Evolutionary conservation across 2,113 vertebrate genomes (phyloP).

Genomic region (Ceyx margarethae): DNA sequence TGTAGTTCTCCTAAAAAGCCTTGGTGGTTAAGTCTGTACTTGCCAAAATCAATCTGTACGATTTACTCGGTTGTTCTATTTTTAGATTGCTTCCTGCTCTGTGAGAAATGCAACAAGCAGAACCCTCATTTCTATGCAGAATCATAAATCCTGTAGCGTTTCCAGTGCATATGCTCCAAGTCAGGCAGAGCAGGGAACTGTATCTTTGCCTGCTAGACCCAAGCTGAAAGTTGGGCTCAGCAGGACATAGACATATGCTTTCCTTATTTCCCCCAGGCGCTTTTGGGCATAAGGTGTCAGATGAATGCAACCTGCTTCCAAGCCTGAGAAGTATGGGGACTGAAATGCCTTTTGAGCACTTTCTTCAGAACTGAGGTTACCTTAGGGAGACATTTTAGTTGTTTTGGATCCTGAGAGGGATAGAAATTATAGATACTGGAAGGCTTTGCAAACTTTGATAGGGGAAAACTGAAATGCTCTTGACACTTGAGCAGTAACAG

Average conservation of each 20-base stretch:
- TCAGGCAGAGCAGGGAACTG: neutral
- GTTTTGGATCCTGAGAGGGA: neutral
- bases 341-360: neutral
- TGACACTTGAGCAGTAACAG: neutral
- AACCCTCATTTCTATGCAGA: constrained; percentile 41
- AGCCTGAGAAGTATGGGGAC: neutral
- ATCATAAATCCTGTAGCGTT: constrained; percentile 35
- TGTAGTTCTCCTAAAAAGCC: neutral
- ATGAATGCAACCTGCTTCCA: neutral
- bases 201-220: neutral
- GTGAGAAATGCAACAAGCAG: constrained; percentile 38
- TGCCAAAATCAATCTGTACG: constrained; percentile 19
- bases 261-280: neutral
- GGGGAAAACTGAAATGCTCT: neutral
- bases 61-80: constrained; percentile 12
- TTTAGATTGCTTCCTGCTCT: constrained; percentile 39
- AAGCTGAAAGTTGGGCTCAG: neutral
- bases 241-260: neutral
- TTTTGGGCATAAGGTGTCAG: neutral
- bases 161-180: constrained; percentile 24
- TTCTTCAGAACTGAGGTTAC: neutral
- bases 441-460: neutral
- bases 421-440: neutral
- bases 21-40: constrained; percentile 14
- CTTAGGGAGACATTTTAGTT: neutral